A percentile compares a stretch with the other conserved stretches of the same genome.
Conservation (phyloP, 1,140 invertebrate species). For the Galendromus occidentalis region DNA sequence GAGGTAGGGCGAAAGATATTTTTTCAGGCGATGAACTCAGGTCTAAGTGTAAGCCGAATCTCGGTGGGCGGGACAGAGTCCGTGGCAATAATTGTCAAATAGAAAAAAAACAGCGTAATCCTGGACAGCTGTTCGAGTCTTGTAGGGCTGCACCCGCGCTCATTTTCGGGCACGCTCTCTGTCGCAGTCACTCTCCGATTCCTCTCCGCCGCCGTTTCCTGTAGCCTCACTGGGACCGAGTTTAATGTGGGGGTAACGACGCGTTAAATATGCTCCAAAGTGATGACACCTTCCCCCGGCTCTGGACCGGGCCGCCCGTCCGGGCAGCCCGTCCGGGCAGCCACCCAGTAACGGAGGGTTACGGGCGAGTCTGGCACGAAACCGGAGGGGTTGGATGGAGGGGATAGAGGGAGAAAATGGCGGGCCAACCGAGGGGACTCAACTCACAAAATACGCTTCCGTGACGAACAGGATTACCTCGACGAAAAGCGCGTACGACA, state of each 20-base stretch:
- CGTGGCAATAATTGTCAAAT: no score
- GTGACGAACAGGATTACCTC: constrained; percentile 10
- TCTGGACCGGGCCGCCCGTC: neutral
- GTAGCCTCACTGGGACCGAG: neutral
- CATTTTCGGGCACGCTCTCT: no score
- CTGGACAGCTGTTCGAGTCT: no score
- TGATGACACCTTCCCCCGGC: constrained; percentile 2
- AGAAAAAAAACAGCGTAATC: no score
- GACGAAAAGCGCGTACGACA: neutral
- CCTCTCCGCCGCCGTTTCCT: no score
- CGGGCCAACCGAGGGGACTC: neutral
- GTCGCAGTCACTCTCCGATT: no score
- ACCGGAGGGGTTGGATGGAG: neutral
- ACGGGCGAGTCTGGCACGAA: neutral
- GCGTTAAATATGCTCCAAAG: constrained; percentile 12
- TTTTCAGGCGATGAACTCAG: no score
- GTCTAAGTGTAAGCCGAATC: no score
- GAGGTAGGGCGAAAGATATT: no score
- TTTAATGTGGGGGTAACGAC: constrained; percentile 11
- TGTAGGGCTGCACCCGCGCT: no score
- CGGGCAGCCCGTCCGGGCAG: neutral
- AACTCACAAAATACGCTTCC: constrained; percentile 10
- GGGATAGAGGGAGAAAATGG: neutral
- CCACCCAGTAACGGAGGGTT: neutral
- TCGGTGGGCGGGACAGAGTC: no score